Percentiles rank a stretch among this genome's conserved stretches.
These are phyloP conservation scores for Polyommatus icarus DNA, from an alignment of 2,888 invertebrate species.

Conservation along the genomic window DNA sequence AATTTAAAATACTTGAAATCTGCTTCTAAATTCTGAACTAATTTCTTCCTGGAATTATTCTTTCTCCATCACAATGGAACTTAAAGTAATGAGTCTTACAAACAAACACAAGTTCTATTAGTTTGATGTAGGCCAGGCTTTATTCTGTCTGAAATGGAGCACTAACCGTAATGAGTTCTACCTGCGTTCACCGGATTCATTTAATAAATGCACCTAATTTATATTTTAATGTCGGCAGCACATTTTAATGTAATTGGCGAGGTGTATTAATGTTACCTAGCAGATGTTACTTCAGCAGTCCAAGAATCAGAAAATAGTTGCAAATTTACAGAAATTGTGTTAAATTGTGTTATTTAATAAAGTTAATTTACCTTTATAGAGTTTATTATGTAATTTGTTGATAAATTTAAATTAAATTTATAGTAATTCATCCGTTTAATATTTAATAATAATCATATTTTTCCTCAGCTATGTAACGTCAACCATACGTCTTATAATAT, in stretches of 20 bases:
- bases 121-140: constrained; percentile 13
- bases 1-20: neutral
- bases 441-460: too few relatives aligned
- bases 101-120: constrained; percentile 19
- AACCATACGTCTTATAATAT: too few relatives aligned
- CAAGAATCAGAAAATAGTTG: neutral
- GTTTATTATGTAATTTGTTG: too few relatives aligned
- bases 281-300: constrained; percentile 10
- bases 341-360: neutral
- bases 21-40: neutral
- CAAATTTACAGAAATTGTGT: neutral
- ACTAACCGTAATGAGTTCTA: constrained; percentile 24
- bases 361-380: neutral
- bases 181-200: constrained; percentile 22
- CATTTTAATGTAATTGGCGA: constrained; percentile 21
- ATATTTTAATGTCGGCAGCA: constrained; percentile 26
- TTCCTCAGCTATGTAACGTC: too few relatives aligned
- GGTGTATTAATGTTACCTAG: neutral
- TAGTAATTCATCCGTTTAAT: too few relatives aligned
- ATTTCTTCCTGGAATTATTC: neutral
- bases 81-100: constrained; percentile 21
- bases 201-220: constrained; percentile 25
- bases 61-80: neutral
- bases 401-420: too few relatives aligned
- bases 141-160: constrained; percentile 24